Evolutionary conservation across 2,797 vertebrate genomes (phyloP), one percentile per base, ranked within the genome.

Genomic region (Loriculus beryllinus): DNA sequence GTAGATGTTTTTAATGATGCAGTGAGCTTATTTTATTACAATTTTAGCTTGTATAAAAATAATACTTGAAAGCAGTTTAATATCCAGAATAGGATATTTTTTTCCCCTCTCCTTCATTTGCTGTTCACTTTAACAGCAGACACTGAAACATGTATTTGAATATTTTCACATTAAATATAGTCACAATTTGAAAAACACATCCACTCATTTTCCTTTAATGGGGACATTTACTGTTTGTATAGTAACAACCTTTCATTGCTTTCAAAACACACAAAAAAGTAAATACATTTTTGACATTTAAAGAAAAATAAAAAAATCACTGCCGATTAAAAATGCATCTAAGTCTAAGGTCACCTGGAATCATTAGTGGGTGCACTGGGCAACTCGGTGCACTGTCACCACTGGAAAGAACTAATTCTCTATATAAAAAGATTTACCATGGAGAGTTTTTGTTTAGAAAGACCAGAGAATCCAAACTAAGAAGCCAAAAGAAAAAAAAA

Each of bases 361-460:
- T 16, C 63, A 56, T 57, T 28, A 75, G 43, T 52, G 22, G 29
- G 22, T 54, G 17, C 26, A 42, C 31, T 72, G 62, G 57, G 48
- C 14, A 62, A 59, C 67, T 81, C 12, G 6, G 7, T 77, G 47
- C 62, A 80, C 69, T 82, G 31, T 43, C 45, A 85, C 35, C 31
- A n/a, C 31, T 57, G 72, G 57, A 91, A 96, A 94, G 69, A 94
- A 95, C 22, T 12, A 96, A 87, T 45, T 88, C 28, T 56, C 51
- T 62, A 7, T 49, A 74, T 29, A 68, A 78, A 92, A 74, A 69
- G n/a, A 57, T 67, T 92, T 92, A 71, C 60, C 65, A 83, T 65
- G 29, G 52, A 88, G 22, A 86, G 28, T 67, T 56, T 56, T 33
- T 21, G 14, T 56, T 95, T 69, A 62, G 28, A 47, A 94, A 31